Base-by-base conservation (phyloP, 1,140 invertebrate genomes). In the Temnothorax longispinosus region DNA sequence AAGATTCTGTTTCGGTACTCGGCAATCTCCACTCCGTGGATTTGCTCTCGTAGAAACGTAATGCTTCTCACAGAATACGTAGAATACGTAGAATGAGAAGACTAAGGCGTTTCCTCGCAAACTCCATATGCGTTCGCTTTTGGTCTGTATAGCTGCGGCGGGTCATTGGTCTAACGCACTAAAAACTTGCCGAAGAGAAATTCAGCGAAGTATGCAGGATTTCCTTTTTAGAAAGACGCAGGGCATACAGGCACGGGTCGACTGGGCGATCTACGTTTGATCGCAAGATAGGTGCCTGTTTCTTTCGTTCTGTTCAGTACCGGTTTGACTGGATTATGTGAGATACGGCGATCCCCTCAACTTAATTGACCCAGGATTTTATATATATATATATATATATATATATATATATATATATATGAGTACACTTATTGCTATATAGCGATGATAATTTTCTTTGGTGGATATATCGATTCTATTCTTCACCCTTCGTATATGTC, bases 311-410 rank as follows among this genome's bases (percentile, higher is more conserved):
- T 15, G 13, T 82, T 5, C 75, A 78, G 52, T 91, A 65, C 90
- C 90, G 90, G 90, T 91, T 91, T 89, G 90, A 91, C 90, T 84
- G 88, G 90, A 71, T 89, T 91, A 91, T 90, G 89, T 84, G 87
- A 88, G 87, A 88, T 76, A 71, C 87, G 84, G 52, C 74, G 78
- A 89, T 89, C 52, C 65, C 8, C 82, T 75, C 64, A 62, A 91
- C 60, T 91, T 91, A 91, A 91, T 91, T 91, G 89, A 91, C 77
- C 87, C 89, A 86, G 80, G 87, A 87, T 86, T 89, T 32, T n/a
- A 47, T 32, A 64, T 47, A 27, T 58, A 27, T 41, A 47, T 32
- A 41, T 27, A 21, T 21, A 21, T 21, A 21, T 21, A 21, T 21
- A 21, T 21, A 21, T 21, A 21, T 21, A 21, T 21, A 21, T 21